A percentile compares a stretch with the other conserved stretches of the same genome.
Conservation (phyloP, 2,113 vertebrate species). For the Oreochromis aureus region DNA sequence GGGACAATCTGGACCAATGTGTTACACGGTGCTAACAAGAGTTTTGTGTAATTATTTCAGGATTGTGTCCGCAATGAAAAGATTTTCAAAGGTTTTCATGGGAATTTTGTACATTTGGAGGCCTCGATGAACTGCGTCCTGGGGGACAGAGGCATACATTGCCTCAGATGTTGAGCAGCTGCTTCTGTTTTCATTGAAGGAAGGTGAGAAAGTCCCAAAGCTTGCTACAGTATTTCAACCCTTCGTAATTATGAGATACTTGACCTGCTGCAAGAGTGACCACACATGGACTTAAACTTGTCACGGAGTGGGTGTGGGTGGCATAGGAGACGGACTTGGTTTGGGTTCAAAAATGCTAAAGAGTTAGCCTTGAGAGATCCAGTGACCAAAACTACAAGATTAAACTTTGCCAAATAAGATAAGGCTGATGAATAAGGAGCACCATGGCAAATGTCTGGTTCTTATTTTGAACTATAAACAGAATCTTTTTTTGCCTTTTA, state of each 20-base stretch:
- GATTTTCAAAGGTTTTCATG: background rate
- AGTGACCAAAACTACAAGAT: background rate
- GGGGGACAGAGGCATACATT: background rate
- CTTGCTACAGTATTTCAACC: background rate
- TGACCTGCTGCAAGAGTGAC: background rate
- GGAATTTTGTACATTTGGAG: background rate
- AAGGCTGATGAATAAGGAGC: background rate
- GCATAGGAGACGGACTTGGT: background rate
- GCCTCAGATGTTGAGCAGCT: background rate
- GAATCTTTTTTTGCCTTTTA: background rate
- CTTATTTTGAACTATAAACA: background rate
- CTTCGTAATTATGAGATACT: background rate
- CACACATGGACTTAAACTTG: background rate
- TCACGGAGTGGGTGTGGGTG: background rate
- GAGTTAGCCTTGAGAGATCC: background rate
- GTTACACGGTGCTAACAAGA: background rate
- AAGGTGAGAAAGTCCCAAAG: background rate
- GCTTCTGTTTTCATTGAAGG: background rate
- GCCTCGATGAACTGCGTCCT: background rate
- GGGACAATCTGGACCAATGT: background rate
- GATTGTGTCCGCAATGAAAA: background rate
- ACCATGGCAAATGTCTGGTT: background rate
- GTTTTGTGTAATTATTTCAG: background rate
- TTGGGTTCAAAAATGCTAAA: background rate
- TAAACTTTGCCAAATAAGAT: background rate